Evolutionary conservation across 2,113 vertebrate species (phyloP).

Genomic region (Cavia porcellus): DNA sequence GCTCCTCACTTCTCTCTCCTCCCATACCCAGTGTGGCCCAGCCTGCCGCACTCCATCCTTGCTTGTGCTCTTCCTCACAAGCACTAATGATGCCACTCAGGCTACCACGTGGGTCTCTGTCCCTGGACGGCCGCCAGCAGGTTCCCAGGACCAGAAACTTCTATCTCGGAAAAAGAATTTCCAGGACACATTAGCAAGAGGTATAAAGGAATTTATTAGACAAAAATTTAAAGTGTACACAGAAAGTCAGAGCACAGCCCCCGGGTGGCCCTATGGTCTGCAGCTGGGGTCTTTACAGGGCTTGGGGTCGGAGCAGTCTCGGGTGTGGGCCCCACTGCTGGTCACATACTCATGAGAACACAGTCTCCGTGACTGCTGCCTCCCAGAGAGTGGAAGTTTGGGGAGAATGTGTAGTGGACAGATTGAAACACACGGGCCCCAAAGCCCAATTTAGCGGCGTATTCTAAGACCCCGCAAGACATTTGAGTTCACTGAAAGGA

Average conservation of each 20-base stretch:
- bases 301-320: background rate
- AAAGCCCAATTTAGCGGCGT: background rate
- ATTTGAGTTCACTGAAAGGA: background rate
- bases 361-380: background rate
- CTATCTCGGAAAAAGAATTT: background rate
- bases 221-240: background rate
- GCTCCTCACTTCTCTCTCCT: background rate
- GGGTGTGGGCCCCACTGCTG: background rate
- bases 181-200: background rate
- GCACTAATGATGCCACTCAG: too few species aligned
- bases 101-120: too few species aligned
- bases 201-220: background rate
- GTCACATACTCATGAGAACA: background rate
- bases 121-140: too few species aligned
- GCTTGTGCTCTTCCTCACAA: too few species aligned
- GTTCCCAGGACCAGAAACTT: background rate
- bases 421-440: background rate
- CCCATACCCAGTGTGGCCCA: background rate
- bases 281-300: background rate
- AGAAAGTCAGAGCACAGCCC: background rate
- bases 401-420: background rate
- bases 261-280: accelerated
- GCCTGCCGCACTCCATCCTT: too few species aligned
- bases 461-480: background rate
- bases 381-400: background rate